A percentile compares a stretch with the other conserved stretches of the same genome.
Conservation (phyloP, 2,797 vertebrate genomes). For the Emydoidea blandingii region DNA sequence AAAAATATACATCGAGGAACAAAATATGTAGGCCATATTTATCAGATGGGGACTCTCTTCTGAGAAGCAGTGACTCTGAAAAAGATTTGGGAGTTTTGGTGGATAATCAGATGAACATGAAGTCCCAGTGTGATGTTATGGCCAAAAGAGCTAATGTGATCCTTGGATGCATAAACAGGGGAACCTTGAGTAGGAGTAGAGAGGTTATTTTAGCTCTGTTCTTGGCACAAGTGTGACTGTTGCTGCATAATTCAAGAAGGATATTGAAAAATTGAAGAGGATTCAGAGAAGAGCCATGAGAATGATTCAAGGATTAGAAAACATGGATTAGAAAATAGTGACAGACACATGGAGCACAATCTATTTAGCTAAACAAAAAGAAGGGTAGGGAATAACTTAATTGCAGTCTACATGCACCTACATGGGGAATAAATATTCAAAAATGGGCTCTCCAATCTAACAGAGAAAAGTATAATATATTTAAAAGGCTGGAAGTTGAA, state of each 20-base stretch:
- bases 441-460: neutral
- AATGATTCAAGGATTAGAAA: neutral
- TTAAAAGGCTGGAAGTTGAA: neutral
- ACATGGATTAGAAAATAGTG: neutral
- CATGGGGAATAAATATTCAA: neutral
- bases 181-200: neutral
- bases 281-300: neutral
- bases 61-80: too few relatives aligned
- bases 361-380: neutral
- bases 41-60: too few relatives aligned
- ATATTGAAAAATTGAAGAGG: neutral
- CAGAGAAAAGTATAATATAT: neutral
- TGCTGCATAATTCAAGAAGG: neutral
- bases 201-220: neutral
- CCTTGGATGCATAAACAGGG: too few relatives aligned
- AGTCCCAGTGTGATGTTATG: neutral
- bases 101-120: neutral
- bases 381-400: neutral
- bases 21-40: too few relatives aligned
- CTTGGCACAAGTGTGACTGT: neutral
- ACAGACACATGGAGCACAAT: neutral
- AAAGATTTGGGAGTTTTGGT: neutral
- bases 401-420: neutral
- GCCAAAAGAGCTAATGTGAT: neutral
- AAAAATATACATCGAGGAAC: too few relatives aligned